phyloP scores from a whole-genome alignment of 2,888 invertebrate genomes.

The Ceramica pisi region DNA sequence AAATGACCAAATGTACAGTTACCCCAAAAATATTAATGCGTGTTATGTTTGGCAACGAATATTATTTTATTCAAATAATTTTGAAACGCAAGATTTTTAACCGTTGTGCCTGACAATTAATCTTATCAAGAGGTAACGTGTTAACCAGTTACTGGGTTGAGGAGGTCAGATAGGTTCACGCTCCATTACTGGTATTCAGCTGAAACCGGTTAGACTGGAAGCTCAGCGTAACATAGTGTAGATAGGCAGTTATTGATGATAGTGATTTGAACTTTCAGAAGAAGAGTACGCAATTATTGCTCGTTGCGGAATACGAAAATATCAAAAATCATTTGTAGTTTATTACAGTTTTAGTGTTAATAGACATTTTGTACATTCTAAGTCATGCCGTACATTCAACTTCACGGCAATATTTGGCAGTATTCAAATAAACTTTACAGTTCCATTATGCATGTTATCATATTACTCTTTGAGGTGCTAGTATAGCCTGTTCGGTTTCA shows the following conservation, averaged over 20 bases:
- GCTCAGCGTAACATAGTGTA: neutral
- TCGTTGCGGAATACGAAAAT: no score
- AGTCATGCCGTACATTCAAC: slow-evolving; percentile 30
- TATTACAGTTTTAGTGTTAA: neutral
- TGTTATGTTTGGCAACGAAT: no score
- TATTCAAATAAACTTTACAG: slow-evolving; percentile 26
- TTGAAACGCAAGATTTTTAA: no score
- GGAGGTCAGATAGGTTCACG: no score
- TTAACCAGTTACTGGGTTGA: no score
- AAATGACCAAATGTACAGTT: slow-evolving; percentile 30
- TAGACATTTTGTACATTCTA: neutral
- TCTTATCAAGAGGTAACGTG: neutral
- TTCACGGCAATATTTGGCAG: slow-evolving; percentile 46
- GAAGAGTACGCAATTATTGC: no score
- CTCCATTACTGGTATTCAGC: no score
- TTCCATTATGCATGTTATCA: slow-evolving; percentile 20
- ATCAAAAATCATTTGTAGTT: no score
- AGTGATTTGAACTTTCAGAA: no score
- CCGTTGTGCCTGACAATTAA: neutral
- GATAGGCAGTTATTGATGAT: no score
- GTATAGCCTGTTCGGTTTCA: no score
- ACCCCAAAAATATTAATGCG: neutral
- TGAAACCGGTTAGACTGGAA: neutral
- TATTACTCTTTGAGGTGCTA: neutral
- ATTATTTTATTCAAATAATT: no score